Conservation (phyloP, 2,797 vertebrate genomes). For the Rhinichthys osculus region DNA sequence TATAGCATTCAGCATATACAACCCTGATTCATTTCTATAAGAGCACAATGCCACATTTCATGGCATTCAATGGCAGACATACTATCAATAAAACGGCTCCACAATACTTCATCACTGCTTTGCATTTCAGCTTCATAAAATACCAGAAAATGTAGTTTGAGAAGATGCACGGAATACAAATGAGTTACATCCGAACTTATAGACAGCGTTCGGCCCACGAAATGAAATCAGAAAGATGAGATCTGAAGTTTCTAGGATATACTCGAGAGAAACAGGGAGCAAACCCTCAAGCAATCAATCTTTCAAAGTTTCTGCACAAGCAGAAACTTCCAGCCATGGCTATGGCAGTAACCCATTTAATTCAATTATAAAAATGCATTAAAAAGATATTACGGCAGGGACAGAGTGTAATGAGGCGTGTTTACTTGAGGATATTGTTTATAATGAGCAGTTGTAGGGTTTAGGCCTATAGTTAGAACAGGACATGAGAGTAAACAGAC, state of each 20-base stretch:
- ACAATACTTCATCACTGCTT: slow-evolving; percentile 41
- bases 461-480: slow-evolving; percentile 73
- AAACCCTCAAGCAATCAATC: slow-evolving; percentile 65
- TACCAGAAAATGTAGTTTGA: slow-evolving; percentile 20
- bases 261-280: slow-evolving; percentile 44
- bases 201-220: slow-evolving; percentile 47
- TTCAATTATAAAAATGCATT: slow-evolving; percentile 89
- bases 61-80: slow-evolving; percentile 37
- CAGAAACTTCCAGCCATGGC: slow-evolving; percentile 73
- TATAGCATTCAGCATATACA: slow-evolving; percentile 34
- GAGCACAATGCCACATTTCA: slow-evolving; percentile 22
- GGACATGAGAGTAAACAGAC: slow-evolving; percentile 63
- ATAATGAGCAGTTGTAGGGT: slow-evolving; percentile 82
- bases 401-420: slow-evolving; percentile 86
- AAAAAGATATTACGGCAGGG: slow-evolving; percentile 86
- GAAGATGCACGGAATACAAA: slow-evolving; percentile 62
- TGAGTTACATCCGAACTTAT: slow-evolving; percentile 56
- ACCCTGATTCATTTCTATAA: slow-evolving; percentile 41
- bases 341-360: slow-evolving; percentile 82
- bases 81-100: slow-evolving; percentile 46
- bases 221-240: slow-evolving; percentile 67
- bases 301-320: slow-evolving; percentile 64
- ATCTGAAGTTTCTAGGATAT: slow-evolving; percentile 65
- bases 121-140: slow-evolving; percentile 38
- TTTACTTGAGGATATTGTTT: slow-evolving; percentile 85